Conservation (phyloP, 2,113 vertebrate genomes). For the Hydrolagus affinis region DNA sequence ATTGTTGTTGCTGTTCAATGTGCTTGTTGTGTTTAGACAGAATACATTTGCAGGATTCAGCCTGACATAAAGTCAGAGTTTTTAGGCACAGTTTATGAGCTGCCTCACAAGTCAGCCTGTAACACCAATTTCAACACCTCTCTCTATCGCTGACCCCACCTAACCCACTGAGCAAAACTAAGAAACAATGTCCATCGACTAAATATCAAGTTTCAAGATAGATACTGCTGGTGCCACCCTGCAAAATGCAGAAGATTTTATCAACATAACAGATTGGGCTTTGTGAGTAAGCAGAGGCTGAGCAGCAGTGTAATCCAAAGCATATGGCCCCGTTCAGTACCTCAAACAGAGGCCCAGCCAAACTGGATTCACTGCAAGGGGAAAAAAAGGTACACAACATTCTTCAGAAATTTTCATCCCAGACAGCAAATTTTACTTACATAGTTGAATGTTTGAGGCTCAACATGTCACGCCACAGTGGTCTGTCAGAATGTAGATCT, state of each 20-base stretch:
- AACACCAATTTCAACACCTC: conserved; percentile 30
- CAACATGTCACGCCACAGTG: background rate
- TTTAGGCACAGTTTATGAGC: background rate
- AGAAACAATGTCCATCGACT: conserved; percentile 34
- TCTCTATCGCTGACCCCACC: conserved; percentile 38
- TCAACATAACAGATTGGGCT: background rate
- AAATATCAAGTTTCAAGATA: conserved; percentile 41
- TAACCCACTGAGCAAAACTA: conserved; percentile 40
- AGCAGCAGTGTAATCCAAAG: conserved; percentile 10
- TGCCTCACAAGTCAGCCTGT: background rate
- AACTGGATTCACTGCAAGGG: background rate
- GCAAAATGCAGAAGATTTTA: conserved; percentile 12
- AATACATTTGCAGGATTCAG: background rate
- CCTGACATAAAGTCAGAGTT: background rate
- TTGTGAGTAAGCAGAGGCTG: background rate
- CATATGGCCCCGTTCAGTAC: conserved; percentile 3
- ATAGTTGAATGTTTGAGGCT: background rate
- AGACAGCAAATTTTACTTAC: conserved; percentile 12
- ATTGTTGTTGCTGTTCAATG: too few relatives aligned
- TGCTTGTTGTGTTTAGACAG: too few relatives aligned
- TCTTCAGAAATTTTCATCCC: background rate
- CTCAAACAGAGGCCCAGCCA: conserved; percentile 15
- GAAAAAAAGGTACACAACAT: conserved; percentile 18
- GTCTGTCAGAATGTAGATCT: background rate
- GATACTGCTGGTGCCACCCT: conserved; percentile 31